Conservation (phyloP, 2,888 invertebrate genomes). For the Schrankia costaestrigalis region DNA sequence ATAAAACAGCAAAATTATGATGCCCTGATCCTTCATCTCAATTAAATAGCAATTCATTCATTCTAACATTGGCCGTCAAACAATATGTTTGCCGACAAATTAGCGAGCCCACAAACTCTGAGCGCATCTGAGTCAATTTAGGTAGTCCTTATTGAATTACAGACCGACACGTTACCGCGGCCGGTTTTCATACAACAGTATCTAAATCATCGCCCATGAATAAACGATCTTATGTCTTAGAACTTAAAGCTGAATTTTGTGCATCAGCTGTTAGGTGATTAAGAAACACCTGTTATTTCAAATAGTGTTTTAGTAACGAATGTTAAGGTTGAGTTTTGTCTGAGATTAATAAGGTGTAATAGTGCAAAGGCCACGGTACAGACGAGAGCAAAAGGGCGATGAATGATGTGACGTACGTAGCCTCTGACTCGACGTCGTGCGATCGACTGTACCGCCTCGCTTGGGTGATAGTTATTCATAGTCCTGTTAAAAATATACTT, state of each 20-base stretch:
- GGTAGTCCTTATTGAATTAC: constrained; percentile 77
- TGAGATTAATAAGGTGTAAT: constrained; percentile 20
- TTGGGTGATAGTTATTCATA: constrained; percentile 43
- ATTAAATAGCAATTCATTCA: constrained; percentile 32
- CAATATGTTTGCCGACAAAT: constrained; percentile 74
- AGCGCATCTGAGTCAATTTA: constrained; percentile 74
- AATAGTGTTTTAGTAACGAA: constrained; percentile 13
- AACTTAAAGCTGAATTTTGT: constrained; percentile 8
- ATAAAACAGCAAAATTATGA: constrained; percentile 14
- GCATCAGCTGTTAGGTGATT: constrained; percentile 9
- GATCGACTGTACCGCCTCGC: constrained; percentile 45
- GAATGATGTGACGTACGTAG: constrained; percentile 70
- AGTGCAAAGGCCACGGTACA: constrained; percentile 46
- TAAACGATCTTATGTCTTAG: constrained; percentile 8
- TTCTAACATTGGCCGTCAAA: constrained; percentile 42
- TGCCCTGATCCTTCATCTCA: constrained; percentile 20
- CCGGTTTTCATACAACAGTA: constrained; percentile 37
- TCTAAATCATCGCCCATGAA: constrained; percentile 8
- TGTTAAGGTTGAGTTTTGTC: constrained; percentile 29
- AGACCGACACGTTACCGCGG: constrained; percentile 65
- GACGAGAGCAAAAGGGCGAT: constrained; percentile 61
- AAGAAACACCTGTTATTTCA: constrained; percentile 7
- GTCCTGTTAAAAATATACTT: constrained; percentile 29
- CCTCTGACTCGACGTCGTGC: constrained; percentile 64
- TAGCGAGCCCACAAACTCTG: constrained; percentile 64